phyloP scores from a whole-genome alignment of 2,888 invertebrate genomes.

The Pyralis farinalis region DNA sequence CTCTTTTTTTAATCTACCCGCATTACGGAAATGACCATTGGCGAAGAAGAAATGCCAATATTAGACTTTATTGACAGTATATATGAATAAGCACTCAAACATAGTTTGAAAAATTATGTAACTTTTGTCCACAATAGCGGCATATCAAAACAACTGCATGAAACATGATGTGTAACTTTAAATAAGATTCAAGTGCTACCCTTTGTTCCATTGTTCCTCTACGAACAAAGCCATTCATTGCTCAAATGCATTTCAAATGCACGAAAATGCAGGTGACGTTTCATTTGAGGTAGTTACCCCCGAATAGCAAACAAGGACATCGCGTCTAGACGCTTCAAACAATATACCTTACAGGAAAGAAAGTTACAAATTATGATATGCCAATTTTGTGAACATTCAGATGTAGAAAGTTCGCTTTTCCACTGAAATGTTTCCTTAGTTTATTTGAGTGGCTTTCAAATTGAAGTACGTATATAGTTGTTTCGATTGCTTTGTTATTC shows the following conservation, averaged over 20 bases:
- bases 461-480: too few relatives aligned
- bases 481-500: too few relatives aligned
- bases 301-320: conserved; percentile 13
- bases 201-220: conserved; percentile 37
- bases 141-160: neutral
- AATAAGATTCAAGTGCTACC: conserved; percentile 18
- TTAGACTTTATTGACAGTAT: too few relatives aligned
- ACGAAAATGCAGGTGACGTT: conserved; percentile 40
- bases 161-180: conserved; percentile 7
- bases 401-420: neutral
- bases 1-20: too few relatives aligned
- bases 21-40: too few relatives aligned
- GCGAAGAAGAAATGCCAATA: too few relatives aligned
- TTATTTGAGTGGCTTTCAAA: too few relatives aligned
- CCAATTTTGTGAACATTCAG: neutral
- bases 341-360: neutral
- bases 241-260: conserved; percentile 42
- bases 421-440: too few relatives aligned
- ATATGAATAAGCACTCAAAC: too few relatives aligned
- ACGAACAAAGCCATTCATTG: conserved; percentile 44
- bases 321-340: conserved; percentile 5
- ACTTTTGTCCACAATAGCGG: too few relatives aligned
- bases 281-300: conserved; percentile 24
- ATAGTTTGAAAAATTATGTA: too few relatives aligned
- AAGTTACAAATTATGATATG: neutral